These are phyloP conservation scores for Globodera rostochiensis DNA, from an alignment of 1,140 invertebrate genomes.

Conservation along the genomic window DNA sequence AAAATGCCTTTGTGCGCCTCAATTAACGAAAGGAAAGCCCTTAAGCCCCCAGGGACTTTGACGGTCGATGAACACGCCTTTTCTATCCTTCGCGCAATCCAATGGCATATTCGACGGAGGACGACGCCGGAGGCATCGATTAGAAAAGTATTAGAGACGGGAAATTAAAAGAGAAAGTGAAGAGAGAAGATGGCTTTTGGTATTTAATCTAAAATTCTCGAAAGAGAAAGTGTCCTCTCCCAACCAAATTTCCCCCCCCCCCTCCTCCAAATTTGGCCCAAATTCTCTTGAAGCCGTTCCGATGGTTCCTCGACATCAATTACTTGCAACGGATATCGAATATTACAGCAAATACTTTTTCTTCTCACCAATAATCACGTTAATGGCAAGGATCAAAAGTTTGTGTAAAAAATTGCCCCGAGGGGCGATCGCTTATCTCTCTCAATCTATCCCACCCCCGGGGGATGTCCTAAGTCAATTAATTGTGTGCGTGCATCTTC, in stretches of 20 bases:
- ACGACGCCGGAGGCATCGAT: not conserved
- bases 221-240: not conserved
- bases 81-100: not conserved
- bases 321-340: not conserved
- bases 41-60: not conserved
- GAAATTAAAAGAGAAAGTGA: not conserved
- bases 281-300: no score
- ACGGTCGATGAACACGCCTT: conserved; percentile 13
- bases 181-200: not conserved
- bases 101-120: not conserved
- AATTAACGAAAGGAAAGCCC: not conserved
- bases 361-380: conserved; percentile 2
- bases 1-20: no score
- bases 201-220: no score
- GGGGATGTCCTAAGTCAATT: conserved; percentile 13
- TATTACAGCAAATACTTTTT: conserved; percentile 4
- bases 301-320: no score
- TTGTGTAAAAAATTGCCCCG: conserved; percentile 35
- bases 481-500: conserved; percentile 1
- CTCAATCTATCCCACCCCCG: not conserved
- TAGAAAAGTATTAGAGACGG: not conserved
- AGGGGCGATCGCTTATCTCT: conserved; percentile 28
- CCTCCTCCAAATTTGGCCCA: no score
- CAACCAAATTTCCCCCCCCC: no score
- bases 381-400: conserved; percentile 14